Conservation (phyloP, 1,140 invertebrate genomes). For the Drosophila nasuta region DNA sequence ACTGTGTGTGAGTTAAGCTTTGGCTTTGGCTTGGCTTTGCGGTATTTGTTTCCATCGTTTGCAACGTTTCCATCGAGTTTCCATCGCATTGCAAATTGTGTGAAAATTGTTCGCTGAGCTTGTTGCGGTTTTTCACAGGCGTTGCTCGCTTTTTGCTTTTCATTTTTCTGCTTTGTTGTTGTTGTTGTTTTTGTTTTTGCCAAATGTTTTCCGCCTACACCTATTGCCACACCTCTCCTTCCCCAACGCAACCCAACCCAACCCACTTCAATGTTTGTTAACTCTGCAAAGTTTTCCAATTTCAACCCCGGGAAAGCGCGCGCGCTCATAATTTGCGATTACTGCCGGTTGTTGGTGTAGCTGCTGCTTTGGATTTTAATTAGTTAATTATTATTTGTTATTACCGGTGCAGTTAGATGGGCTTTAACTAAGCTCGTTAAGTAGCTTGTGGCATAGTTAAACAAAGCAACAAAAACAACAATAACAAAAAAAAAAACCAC, state of each 20-base stretch:
- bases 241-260: neutral
- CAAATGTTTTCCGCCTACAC: slow-evolving; percentile 45
- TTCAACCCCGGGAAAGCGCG: slow-evolving; percentile 52
- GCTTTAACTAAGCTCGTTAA: slow-evolving; percentile 31
- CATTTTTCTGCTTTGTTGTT: neutral
- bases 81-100: slow-evolving; percentile 71
- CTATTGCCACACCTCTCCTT: slow-evolving; percentile 1
- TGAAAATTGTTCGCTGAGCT: slow-evolving; percentile 59
- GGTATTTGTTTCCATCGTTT: slow-evolving; percentile 36
- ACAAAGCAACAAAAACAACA: no score
- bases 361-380: slow-evolving; percentile 55
- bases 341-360: slow-evolving; percentile 36
- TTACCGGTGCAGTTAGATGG: slow-evolving; percentile 44
- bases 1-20: slow-evolving; percentile 6
- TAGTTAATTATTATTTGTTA: slow-evolving; percentile 70
- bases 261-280: neutral
- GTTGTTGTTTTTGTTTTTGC: slow-evolving; percentile 7
- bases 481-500: neutral
- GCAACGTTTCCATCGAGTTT: slow-evolving; percentile 34
- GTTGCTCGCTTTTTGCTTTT: slow-evolving; percentile 21
- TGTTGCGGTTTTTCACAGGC: slow-evolving; percentile 57
- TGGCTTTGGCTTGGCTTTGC: slow-evolving; percentile 10
- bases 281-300: slow-evolving; percentile 48
- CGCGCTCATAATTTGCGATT: slow-evolving; percentile 62
- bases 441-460: neutral